Evolutionary conservation across 2,797 vertebrate species (phyloP).

Genomic region (Bryconaethiops microstoma): DNA sequence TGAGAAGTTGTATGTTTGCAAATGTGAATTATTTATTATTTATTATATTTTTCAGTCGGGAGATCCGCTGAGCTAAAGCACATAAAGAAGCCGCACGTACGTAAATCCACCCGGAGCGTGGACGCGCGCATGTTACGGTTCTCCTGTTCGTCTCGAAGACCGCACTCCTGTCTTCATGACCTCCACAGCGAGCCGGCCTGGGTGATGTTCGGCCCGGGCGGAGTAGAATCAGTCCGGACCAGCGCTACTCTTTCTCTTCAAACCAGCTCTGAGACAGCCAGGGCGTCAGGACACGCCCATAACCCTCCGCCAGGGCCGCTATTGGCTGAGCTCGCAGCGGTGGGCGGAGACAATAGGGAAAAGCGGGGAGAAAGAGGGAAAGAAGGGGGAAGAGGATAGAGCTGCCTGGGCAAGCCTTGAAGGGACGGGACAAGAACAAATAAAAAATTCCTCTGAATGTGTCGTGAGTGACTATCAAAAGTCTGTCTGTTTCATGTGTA

Average conservation of each 20-base stretch:
- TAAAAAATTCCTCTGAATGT: background rate
- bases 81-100: slow-evolving; percentile 21
- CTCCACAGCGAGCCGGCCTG: slow-evolving; percentile 49
- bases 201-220: background rate
- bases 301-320: slow-evolving; percentile 19
- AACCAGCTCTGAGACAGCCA: slow-evolving; percentile 64
- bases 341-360: slow-evolving; percentile 41
- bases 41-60: background rate
- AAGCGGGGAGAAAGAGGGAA: slow-evolving; percentile 3
- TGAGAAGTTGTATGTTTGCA: background rate
- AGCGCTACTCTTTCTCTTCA: slow-evolving; percentile 62
- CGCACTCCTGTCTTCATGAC: slow-evolving; percentile 52
- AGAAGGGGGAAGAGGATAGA: background rate
- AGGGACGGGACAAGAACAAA: background rate
- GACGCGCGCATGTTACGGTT: background rate
- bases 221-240: slow-evolving; percentile 62
- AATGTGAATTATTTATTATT: background rate
- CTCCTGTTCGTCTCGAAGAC: slow-evolving; percentile 33
- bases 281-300: slow-evolving; percentile 65
- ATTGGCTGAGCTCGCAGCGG: slow-evolving; percentile 69
- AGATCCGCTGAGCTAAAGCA: slow-evolving; percentile 21
- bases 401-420: background rate
- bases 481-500: too few relatives aligned
- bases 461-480: background rate
- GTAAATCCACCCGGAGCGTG: slow-evolving; percentile 59